These are phyloP conservation scores for Corythaixoides concolor DNA, from an alignment of 2,113 vertebrate species.

Conservation along the genomic window DNA sequence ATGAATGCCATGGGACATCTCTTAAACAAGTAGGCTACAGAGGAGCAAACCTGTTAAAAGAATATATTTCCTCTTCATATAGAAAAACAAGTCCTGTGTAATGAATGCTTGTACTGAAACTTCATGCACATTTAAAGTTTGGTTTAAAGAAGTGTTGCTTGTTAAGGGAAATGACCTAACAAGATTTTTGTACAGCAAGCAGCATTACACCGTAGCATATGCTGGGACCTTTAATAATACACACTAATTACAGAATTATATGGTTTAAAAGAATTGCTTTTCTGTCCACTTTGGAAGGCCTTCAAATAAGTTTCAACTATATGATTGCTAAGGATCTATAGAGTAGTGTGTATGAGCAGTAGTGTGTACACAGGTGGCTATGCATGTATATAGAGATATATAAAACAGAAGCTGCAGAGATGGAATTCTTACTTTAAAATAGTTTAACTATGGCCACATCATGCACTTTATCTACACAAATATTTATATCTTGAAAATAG, in stretches of 20 bases:
- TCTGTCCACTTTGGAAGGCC: background rate
- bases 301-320: background rate
- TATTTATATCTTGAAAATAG: background rate
- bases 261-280: slow-evolving; percentile 25
- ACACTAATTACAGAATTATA: slow-evolving; percentile 18
- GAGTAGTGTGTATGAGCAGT: background rate
- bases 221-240: slow-evolving; percentile 24
- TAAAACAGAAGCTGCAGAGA: background rate
- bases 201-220: slow-evolving; percentile 11
- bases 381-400: background rate
- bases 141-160: slow-evolving; percentile 51
- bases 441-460: background rate
- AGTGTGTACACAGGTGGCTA: slow-evolving; percentile 13
- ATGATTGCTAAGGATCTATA: background rate
- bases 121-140: background rate
- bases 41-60: slow-evolving; percentile 66
- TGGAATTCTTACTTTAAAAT: background rate
- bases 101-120: slow-evolving; percentile 54
- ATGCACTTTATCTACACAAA: background rate
- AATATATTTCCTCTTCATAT: slow-evolving; percentile 54
- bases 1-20: slow-evolving; percentile 65
- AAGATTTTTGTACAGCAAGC: slow-evolving; percentile 11
- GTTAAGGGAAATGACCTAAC: slow-evolving; percentile 60
- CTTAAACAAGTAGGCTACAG: slow-evolving; percentile 66
- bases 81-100: slow-evolving; percentile 47